phyloP scores from a whole-genome alignment of 2,888 invertebrate species.

The Brachylomia viminalis region DNA sequence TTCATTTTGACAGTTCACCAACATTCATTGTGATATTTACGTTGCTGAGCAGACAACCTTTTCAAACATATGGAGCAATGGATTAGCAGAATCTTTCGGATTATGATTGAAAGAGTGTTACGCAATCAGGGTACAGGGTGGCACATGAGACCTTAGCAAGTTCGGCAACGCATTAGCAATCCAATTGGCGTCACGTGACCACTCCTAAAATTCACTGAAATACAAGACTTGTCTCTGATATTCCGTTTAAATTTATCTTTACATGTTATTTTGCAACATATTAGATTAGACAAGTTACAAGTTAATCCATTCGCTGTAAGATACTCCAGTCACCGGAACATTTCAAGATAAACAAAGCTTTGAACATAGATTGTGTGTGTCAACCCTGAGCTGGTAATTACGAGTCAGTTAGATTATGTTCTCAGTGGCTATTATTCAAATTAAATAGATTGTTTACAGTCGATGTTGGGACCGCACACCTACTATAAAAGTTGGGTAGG shows the following conservation, averaged over 20 bases:
- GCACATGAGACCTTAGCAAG: no score
- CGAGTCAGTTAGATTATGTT: slow-evolving; percentile 52
- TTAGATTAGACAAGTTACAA: slow-evolving; percentile 17
- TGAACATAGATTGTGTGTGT: slow-evolving; percentile 20
- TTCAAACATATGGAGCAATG: not conserved
- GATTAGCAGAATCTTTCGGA: no score
- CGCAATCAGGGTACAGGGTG: no score
- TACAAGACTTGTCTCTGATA: not conserved
- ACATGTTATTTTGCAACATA: slow-evolving; percentile 13
- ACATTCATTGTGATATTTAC: not conserved
- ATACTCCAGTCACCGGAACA: slow-evolving; percentile 24
- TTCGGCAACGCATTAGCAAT: not conserved
- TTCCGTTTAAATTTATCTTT: slow-evolving; percentile 12
- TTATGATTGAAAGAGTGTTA: no score
- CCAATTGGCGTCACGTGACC: not conserved
- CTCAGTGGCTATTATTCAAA: slow-evolving; percentile 60
- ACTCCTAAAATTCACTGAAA: slow-evolving; percentile 15
- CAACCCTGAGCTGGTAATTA: slow-evolving; percentile 60
- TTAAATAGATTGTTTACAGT: slow-evolving; percentile 65
- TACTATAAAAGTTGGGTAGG: slow-evolving; percentile 25
- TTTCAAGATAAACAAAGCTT: slow-evolving; percentile 34
- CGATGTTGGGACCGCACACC: slow-evolving; percentile 48
- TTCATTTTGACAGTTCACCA: not conserved
- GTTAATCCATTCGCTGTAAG: slow-evolving; percentile 3
- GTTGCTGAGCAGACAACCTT: not conserved